Conservation (phyloP, 1,140 invertebrate genomes). For the Lysiphlebus fabarum region DNA sequence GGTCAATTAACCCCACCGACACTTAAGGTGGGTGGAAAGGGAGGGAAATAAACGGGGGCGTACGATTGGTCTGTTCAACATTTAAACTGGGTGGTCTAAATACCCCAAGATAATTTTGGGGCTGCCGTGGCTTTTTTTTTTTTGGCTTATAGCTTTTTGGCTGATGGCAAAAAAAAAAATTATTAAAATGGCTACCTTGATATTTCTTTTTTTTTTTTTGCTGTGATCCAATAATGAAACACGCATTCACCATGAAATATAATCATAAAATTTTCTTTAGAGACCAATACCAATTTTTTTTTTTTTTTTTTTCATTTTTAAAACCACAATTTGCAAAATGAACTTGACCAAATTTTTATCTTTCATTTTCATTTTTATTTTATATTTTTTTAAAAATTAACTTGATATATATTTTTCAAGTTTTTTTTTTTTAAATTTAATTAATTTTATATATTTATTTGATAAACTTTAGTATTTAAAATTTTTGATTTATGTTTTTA, state of each 20-base stretch:
- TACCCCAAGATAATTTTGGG: constrained; percentile 42
- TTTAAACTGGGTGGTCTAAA: constrained; percentile 45
- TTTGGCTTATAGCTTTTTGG: no score
- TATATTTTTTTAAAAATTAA: not conserved
- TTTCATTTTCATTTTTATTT: no score
- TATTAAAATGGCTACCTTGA: no score
- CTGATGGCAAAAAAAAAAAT: no score
- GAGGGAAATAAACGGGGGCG: constrained; percentile 20
- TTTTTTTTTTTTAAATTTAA: no score
- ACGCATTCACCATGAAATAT: no score
- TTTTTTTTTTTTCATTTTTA: not conserved
- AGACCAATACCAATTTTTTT: constrained; percentile 19
- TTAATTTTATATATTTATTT: no score
- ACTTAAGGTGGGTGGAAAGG: constrained; percentile 5
- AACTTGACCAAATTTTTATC: no score
- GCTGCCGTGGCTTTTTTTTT: constrained; percentile 26
- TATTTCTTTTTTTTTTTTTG: not conserved
- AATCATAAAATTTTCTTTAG: constrained; percentile 4
- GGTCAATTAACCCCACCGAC: constrained; percentile 51
- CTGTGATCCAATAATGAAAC: not conserved
- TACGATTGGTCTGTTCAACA: constrained; percentile 44
- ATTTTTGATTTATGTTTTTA: no score
- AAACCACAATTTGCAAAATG: no score
- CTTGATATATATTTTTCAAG: not conserved
- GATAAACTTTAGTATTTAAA: no score